phyloP scores from a whole-genome alignment of 2,888 invertebrate genomes.

The Lampropteryx suffumata region DNA sequence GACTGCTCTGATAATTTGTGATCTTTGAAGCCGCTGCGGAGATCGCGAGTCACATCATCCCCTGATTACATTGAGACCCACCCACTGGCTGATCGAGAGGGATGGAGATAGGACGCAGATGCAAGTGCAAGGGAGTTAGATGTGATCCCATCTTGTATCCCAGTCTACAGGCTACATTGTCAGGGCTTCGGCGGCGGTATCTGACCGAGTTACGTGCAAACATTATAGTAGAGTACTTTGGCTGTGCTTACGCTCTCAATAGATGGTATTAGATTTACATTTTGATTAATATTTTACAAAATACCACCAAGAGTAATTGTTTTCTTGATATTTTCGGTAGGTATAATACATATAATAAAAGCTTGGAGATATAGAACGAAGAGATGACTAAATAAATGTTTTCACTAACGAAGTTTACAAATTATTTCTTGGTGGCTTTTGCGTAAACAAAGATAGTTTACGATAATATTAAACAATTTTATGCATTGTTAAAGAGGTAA shows the following conservation, averaged over 20 bases:
- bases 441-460: no score
- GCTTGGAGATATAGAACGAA: no score
- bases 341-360: no score
- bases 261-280: background rate
- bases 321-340: no score
- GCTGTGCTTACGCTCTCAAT: conserved; percentile 16
- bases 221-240: conserved; percentile 48
- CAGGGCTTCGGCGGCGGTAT: conserved; percentile 70
- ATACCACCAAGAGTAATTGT: no score
- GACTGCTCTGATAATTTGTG: conserved; percentile 81
- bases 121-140: conserved; percentile 56
- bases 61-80: conserved; percentile 82
- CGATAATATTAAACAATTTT: no score
- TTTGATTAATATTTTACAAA: background rate
- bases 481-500: no score
- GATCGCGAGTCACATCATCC: conserved; percentile 83
- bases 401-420: no score
- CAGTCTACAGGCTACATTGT: conserved; percentile 82
- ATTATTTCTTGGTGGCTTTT: no score
- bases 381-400: no score
- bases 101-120: conserved; percentile 41
- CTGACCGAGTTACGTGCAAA: conserved; percentile 67
- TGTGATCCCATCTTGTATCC: conserved; percentile 85
- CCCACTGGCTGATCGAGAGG: conserved; percentile 74
- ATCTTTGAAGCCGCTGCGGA: conserved; percentile 79